Evolutionary conservation across 1,140 invertebrate species (phyloP), one percentile per base, ranked within the genome.

Genomic region (Neotoxoptera formosana): DNA sequence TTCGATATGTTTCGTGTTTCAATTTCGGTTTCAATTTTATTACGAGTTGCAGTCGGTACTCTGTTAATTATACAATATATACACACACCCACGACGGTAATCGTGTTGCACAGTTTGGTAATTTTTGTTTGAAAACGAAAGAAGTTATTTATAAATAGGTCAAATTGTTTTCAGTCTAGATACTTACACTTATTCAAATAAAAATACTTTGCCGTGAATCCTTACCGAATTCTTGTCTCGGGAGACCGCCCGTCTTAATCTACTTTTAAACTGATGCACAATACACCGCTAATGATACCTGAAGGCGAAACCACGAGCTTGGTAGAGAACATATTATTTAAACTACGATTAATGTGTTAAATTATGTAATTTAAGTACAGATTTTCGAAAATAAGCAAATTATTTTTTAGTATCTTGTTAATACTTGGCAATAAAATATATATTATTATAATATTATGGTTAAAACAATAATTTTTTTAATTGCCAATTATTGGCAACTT

Each of bases 141-240:
- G n/a, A 86, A 47, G 84, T 47, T 86, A 89, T 48, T n/a, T 87
- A 48, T 48, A 51, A 87, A 89, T 56, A 36, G 88, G 88, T 89
- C 51, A 89, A 89, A 89, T 56, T 56, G 88, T 56, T 89, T 48
- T 30, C 84, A 86, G 84, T 86, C 25, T 45, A n/a, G n/a, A 17
- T 76, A 47, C 45, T 47, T 47, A 17, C 45, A 86, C 23, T 47
- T 47, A 48, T 45, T 47, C 47, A 47, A 86, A 47, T 47, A 41
- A 47, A 86, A 30, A 86, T 86, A 41, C 60, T 76, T 76, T n/a
- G 30, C 4, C n/a, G 60, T 76, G 60, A 76, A 76, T 76, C 60
- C 14, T 67, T 14, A 67, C 30, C 30, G 14, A 67, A 67, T 67
- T 67, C 60, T n/a, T 67, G 30, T 30, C 60, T 67, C 41, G 34